Percentiles rank a stretch among this genome's conserved stretches.
These are phyloP conservation scores for Calcarius ornatus DNA, from an alignment of 2,113 vertebrate species.

Conservation along the genomic window DNA sequence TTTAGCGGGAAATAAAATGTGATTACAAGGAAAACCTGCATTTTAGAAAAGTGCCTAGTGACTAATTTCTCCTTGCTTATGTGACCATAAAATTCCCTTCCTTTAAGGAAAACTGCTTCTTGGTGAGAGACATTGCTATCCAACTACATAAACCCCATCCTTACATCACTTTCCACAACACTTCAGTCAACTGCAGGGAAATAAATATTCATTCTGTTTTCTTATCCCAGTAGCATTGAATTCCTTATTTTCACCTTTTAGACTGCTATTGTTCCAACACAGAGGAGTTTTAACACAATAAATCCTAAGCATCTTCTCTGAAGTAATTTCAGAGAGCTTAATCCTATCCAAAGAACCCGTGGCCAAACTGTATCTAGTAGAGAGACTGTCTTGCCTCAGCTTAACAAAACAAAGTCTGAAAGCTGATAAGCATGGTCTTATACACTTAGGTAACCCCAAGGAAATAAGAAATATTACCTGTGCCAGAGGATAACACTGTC, in stretches of 20 bases:
- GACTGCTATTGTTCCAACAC: background rate
- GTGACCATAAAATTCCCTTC: background rate
- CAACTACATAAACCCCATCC: background rate
- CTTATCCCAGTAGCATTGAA: background rate
- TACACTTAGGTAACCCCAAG: background rate
- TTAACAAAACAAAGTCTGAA: background rate
- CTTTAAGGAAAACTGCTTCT: background rate
- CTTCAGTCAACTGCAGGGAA: background rate
- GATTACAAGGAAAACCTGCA: background rate
- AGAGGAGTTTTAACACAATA: constrained; percentile 3
- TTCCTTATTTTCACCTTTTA: background rate
- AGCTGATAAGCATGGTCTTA: background rate
- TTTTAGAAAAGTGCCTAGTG: background rate
- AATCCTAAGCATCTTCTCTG: constrained; percentile 14
- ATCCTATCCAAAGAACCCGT: background rate
- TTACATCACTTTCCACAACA: background rate
- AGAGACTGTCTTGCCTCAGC: background rate
- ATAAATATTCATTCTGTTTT: background rate
- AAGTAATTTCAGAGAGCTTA: background rate
- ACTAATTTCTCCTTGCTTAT: background rate
- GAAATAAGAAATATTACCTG: background rate
- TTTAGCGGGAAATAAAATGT: background rate
- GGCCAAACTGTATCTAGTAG: background rate
- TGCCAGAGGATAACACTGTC: background rate
- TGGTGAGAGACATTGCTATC: background rate